Evolutionary conservation across 2,797 vertebrate genomes (phyloP).

Genomic region (Diglossa cyanea): DNA sequence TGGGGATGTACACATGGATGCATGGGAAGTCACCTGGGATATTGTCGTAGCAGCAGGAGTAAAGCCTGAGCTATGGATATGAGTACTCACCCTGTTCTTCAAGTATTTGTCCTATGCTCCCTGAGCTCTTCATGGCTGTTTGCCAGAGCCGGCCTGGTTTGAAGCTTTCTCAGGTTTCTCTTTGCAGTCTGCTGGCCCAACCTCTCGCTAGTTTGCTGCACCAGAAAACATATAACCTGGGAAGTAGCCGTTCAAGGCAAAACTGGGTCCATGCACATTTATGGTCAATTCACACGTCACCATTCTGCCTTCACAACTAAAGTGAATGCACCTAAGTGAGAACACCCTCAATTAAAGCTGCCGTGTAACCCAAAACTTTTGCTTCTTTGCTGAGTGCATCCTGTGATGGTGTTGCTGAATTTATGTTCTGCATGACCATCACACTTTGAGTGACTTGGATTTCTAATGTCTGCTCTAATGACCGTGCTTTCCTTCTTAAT

Average conservation of each 20-base stretch:
- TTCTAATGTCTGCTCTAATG: background rate
- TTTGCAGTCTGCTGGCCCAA: background rate
- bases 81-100: background rate
- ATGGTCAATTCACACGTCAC: conserved; percentile 9
- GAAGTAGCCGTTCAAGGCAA: background rate
- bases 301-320: background rate
- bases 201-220: background rate
- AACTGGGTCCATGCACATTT: background rate
- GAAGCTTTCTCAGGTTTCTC: background rate
- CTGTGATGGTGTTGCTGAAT: background rate
- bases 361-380: background rate
- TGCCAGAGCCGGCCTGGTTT: background rate
- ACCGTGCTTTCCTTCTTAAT: background rate
- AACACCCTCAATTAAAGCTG: background rate
- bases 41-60: background rate
- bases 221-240: background rate
- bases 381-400: background rate
- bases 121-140: background rate
- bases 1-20: accelerated
- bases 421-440: background rate
- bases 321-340: background rate
- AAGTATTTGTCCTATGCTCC: background rate
- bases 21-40: background rate
- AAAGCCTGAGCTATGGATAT: background rate
- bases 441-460: background rate